Conservation (phyloP, 2,888 invertebrate species). For the Monopis laevigella region DNA sequence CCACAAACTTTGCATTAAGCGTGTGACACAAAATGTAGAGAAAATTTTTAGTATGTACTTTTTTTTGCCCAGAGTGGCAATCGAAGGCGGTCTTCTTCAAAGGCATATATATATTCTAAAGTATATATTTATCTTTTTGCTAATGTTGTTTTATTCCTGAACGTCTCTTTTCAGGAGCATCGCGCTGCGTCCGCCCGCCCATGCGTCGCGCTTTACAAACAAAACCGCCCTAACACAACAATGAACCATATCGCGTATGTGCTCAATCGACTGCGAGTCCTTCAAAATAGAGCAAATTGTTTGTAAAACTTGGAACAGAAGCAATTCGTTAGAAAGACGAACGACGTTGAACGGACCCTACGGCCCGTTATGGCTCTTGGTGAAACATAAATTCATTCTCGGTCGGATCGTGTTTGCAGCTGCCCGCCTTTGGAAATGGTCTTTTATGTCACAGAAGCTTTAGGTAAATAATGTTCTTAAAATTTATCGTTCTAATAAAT, state of each 20-base stretch:
- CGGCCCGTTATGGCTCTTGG: constrained; percentile 19
- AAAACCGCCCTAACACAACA: constrained; percentile 5
- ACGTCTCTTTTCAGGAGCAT: background rate
- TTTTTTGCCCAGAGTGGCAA: too few relatives aligned
- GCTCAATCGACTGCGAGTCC: constrained; percentile 11
- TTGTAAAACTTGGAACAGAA: constrained; percentile 14
- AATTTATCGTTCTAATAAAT: constrained; percentile 64
- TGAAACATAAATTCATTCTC: constrained; percentile 54
- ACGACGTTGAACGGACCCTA: constrained; percentile 10
- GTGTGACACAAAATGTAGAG: too few relatives aligned
- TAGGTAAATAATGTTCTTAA: constrained; percentile 62
- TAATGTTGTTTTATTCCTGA: background rate
- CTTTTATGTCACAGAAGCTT: constrained; percentile 60
- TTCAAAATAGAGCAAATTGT: constrained; percentile 15
- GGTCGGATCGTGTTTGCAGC: constrained; percentile 43
- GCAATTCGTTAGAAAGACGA: constrained; percentile 15
- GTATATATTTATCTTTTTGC: background rate
- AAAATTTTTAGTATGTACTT: too few relatives aligned
- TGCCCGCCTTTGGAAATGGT: constrained; percentile 51
- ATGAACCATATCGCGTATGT: constrained; percentile 7
- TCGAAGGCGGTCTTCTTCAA: too few relatives aligned
- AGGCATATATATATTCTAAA: background rate
- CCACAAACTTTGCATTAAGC: background rate
- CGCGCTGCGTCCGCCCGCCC: background rate
- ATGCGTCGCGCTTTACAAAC: constrained; percentile 2